Evolutionary conservation across 2,113 vertebrate genomes (phyloP), one percentile per base, ranked within the genome.

Genomic region (Pagrus major): DNA sequence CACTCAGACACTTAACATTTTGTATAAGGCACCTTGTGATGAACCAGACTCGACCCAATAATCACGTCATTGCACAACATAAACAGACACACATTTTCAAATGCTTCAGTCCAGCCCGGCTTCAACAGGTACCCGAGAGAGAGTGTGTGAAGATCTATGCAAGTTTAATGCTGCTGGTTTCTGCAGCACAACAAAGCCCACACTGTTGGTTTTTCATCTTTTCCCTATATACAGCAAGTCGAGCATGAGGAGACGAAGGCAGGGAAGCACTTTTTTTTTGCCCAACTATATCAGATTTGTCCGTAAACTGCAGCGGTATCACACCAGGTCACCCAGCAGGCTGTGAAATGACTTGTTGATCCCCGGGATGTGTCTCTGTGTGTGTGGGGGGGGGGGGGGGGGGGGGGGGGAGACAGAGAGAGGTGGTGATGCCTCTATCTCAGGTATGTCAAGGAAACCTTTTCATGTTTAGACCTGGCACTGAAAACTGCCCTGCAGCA

Each of bases 331-430:
- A 83, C 73, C 71, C 87, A 80, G 87, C 76, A 79, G 72, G 51
- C 84, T 84, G 84, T 91, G 92, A 92, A 91, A 91, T 89, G 80
- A 88, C 88, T 87, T 89, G 91, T 85, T 88, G 88, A 86, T 86
- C 61, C 73, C 25, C 1, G 16, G 37, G 20, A 46, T 64, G 23
- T 20, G 58, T 55, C 77, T 76, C 67, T 20, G 41, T 42, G 72
- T 29, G 52, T 20, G 49, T 70, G 39, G 73, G 27, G 60, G 18
- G 35, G 39, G 73, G 27, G 60, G 18, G 35, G 39, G 73, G 27
- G 60, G 18, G 35, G n/a, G 39, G 73, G 27, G 60, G 18, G 35
- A 35, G 10, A 21, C 7, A 55, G 27, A 20, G 39, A 58, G 29
- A 54, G 56, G 25, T 42, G 25, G 58, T 67, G 85, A 90, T 64